Conservation (phyloP, 2,113 vertebrate species). For the Solea senegalensis region DNA sequence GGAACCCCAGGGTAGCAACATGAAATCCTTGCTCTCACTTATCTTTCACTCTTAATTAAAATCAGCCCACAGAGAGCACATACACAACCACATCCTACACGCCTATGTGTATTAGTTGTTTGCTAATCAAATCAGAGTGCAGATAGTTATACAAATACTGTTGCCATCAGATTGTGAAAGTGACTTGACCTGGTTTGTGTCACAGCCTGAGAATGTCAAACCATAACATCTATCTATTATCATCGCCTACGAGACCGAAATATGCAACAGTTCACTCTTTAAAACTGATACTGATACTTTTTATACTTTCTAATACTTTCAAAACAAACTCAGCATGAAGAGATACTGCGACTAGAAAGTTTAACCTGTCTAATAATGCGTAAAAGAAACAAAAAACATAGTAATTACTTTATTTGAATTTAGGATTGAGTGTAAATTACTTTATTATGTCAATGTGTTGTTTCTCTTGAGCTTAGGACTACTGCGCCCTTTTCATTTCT, state of each 20-base stretch:
- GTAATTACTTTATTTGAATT: too few relatives aligned
- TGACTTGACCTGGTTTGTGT: constrained; percentile 31
- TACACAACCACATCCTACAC: constrained; percentile 10
- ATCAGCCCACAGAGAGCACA: constrained; percentile 4
- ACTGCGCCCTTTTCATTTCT: not conserved
- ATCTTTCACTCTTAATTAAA: constrained; percentile 55
- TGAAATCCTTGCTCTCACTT: constrained; percentile 30
- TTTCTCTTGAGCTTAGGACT: not conserved
- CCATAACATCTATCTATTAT: constrained; percentile 20
- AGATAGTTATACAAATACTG: constrained; percentile 40
- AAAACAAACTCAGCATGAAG: too few relatives aligned
- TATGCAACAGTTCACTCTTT: too few relatives aligned
- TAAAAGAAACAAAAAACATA: too few relatives aligned
- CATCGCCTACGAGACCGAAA: not conserved
- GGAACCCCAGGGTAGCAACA: constrained; percentile 40
- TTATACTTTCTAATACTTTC: too few relatives aligned
- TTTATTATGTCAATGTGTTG: too few relatives aligned
- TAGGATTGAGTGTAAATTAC: too few relatives aligned
- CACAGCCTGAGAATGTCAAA: constrained; percentile 54
- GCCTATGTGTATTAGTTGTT: constrained; percentile 1
- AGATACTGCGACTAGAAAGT: too few relatives aligned
- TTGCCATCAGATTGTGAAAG: constrained; percentile 53
- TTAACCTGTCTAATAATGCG: too few relatives aligned
- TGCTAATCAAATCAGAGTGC: constrained; percentile 51
- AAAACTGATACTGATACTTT: not conserved